These are phyloP conservation scores for Plemyria rubiginata DNA, from an alignment of 2,888 invertebrate species.

Conservation along the genomic window DNA sequence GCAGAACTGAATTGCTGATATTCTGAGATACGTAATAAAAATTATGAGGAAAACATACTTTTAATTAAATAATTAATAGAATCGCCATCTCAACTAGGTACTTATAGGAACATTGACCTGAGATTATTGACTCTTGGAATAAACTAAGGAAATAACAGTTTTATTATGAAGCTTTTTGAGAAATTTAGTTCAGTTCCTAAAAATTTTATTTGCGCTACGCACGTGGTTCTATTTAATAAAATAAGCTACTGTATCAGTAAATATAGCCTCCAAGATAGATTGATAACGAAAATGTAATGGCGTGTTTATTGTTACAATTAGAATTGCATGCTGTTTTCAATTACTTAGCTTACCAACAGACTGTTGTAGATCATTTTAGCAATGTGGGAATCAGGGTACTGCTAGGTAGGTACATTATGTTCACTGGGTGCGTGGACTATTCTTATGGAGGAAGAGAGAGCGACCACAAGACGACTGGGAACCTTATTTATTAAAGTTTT, in stretches of 20 bases:
- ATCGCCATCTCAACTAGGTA: neutral
- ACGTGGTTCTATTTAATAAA: no score
- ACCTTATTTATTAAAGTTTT: no score
- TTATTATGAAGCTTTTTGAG: neutral
- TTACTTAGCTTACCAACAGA: neutral
- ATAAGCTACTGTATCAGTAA: no score
- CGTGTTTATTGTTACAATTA: no score
- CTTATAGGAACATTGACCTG: neutral
- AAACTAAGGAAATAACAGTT: neutral
- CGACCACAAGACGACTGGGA: no score
- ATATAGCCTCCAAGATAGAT: no score
- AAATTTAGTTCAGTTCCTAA: no score
- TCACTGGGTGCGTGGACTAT: no score
- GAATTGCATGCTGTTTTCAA: neutral
- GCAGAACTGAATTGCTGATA: slow-evolving; percentile 17
- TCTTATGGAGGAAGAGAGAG: no score
- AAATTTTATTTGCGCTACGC: no score
- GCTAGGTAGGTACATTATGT: no score
- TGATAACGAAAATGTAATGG: no score
- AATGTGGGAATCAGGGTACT: neutral
- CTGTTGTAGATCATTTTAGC: neutral
- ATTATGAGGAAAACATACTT: slow-evolving; percentile 16
- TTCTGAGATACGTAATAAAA: slow-evolving; percentile 19
- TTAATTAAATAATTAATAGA: neutral
- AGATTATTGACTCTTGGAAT: neutral